Conservation (phyloP, 2,797 vertebrate species). For the Notolepis coatsorum region DNA sequence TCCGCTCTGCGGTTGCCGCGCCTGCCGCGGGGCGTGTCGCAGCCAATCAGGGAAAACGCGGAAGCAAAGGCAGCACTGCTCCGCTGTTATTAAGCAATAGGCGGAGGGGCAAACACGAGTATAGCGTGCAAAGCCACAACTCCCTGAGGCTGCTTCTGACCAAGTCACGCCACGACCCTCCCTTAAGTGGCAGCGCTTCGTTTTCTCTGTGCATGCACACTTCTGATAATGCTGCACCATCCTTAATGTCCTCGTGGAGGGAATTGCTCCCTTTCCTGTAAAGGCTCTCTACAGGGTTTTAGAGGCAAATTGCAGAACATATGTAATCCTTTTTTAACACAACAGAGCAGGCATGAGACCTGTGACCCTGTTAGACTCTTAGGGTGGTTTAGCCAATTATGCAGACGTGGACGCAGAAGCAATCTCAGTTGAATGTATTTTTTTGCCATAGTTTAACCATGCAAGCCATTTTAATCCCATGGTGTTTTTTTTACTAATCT, state of each 20-base stretch:
- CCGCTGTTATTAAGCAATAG: no score
- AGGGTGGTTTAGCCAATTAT: no score
- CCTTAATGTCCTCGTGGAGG: conserved; percentile 52
- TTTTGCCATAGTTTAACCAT: no score
- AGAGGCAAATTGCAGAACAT: not conserved
- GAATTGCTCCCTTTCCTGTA: conserved; percentile 39
- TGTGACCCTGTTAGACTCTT: not conserved
- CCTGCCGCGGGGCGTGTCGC: no score
- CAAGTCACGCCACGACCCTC: not conserved
- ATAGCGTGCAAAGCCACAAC: conserved; percentile 9
- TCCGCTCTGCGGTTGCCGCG: no score
- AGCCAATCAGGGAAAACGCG: no score
- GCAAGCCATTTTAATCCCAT: no score
- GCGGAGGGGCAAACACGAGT: no score
- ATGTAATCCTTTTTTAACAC: not conserved
- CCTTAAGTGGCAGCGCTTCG: conserved; percentile 31
- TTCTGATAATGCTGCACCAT: conserved; percentile 58
- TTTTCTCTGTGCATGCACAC: conserved; percentile 53
- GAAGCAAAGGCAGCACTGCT: no score
- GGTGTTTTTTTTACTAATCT: no score
- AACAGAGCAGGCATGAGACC: not conserved
- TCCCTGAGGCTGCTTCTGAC: not conserved
- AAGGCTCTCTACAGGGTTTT: not conserved
- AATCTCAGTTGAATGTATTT: no score
- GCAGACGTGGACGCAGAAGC: not conserved